phyloP scores from a whole-genome alignment of 2,888 invertebrate genomes.

The Cosmopolites sordidus region DNA sequence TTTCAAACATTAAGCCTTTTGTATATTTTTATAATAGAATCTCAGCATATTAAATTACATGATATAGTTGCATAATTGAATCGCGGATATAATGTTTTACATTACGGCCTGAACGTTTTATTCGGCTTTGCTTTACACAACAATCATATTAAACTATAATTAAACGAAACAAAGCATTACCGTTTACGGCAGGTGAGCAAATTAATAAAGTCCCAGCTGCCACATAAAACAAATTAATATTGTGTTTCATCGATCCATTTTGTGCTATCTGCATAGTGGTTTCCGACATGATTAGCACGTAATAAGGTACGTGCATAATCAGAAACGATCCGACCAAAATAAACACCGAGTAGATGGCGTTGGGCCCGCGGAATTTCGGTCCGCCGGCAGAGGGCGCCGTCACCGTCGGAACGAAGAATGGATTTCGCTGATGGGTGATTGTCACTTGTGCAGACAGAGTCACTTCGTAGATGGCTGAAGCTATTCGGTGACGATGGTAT shows the following conservation, averaged over 20 bases:
- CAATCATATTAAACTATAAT: too few relatives aligned
- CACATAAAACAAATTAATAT: conserved; percentile 51
- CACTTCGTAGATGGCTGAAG: conserved; percentile 80
- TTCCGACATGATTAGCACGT: conserved; percentile 67
- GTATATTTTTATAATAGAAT: too few relatives aligned
- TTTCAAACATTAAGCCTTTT: too few relatives aligned
- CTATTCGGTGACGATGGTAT: conserved; percentile 78
- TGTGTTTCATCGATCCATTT: conserved; percentile 3
- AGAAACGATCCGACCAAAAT: conserved; percentile 70
- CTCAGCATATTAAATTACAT: too few relatives aligned
- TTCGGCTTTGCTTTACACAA: too few relatives aligned
- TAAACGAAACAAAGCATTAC: conserved; percentile 8
- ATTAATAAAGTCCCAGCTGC: conserved; percentile 63
- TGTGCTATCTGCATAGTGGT: conserved; percentile 43
- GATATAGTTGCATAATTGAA: too few relatives aligned
- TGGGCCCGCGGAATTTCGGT: conserved; percentile 52
- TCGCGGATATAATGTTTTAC: too few relatives aligned
- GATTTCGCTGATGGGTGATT: conserved; percentile 76
- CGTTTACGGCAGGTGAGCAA: conserved; percentile 69
- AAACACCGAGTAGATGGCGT: conserved; percentile 64
- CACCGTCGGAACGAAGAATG: conserved; percentile 67
- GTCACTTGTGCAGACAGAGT: conserved; percentile 80
- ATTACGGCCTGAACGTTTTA: too few relatives aligned
- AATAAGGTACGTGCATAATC: conserved; percentile 71
- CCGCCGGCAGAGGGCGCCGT: conserved; percentile 54